Conservation (phyloP, 1,140 invertebrate genomes). For the Ladona fulva region DNA sequence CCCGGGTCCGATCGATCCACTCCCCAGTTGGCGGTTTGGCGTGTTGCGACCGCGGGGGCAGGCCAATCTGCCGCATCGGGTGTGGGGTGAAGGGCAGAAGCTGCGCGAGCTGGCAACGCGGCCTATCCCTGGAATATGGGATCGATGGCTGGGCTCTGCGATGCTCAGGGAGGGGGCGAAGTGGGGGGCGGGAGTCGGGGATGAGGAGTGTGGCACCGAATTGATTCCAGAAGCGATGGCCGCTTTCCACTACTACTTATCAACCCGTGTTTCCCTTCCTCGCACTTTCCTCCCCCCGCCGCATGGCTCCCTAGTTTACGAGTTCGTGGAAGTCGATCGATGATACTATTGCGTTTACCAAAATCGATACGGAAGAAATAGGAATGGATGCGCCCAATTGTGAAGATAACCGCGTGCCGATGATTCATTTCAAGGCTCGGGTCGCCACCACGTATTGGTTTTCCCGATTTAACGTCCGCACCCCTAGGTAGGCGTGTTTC, state of each 20-base stretch:
- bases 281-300: not conserved
- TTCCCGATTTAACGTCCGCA: too few relatives aligned
- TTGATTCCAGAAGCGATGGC: not conserved
- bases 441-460: too few relatives aligned
- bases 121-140: slow-evolving; percentile 31
- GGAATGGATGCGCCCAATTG: too few relatives aligned
- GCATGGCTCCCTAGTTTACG: too few relatives aligned
- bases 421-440: too few relatives aligned
- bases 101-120: slow-evolving; percentile 34
- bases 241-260: not conserved
- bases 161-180: slow-evolving; percentile 25
- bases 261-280: not conserved
- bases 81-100: slow-evolving; percentile 21
- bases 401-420: too few relatives aligned
- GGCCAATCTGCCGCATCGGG: slow-evolving; percentile 12
- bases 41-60: slow-evolving; percentile 22
- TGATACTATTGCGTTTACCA: too few relatives aligned
- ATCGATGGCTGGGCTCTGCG: not conserved
- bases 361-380: too few relatives aligned
- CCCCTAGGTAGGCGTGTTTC: too few relatives aligned
- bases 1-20: slow-evolving; percentile 25
- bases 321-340: too few relatives aligned
- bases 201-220: slow-evolving; percentile 24
- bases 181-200: slow-evolving; percentile 28
- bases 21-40: slow-evolving; percentile 24